Conservation (phyloP, 2,888 invertebrate species). For the Teleiodes luculella region DNA sequence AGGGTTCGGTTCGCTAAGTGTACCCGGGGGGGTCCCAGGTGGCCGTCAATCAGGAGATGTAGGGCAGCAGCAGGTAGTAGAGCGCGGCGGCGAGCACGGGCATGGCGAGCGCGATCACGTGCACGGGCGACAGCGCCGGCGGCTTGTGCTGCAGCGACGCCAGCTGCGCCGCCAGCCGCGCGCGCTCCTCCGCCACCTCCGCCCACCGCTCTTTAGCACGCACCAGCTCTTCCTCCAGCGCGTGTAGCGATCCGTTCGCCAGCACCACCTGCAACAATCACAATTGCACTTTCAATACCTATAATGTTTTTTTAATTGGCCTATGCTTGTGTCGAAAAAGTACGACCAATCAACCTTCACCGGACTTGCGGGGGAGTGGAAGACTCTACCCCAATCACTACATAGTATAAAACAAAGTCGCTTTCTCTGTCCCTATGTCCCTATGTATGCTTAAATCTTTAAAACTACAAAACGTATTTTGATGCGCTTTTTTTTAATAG, state of each 20-base stretch:
- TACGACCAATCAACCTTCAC: too few relatives aligned
- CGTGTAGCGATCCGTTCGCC: constrained; percentile 77
- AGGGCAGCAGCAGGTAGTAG: constrained; percentile 79
- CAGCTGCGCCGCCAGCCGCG: constrained; percentile 80
- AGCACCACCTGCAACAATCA: too few relatives aligned
- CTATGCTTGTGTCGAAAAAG: too few relatives aligned
- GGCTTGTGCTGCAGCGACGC: constrained; percentile 78
- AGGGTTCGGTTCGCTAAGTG: constrained; percentile 37
- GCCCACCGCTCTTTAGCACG: constrained; percentile 86
- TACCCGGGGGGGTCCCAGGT: constrained; percentile 76
- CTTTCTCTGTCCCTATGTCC: too few relatives aligned
- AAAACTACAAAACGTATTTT: too few relatives aligned
- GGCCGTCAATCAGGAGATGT: constrained; percentile 81
- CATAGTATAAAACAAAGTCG: too few relatives aligned
- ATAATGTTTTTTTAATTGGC: too few relatives aligned
- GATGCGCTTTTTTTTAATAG: too few relatives aligned
- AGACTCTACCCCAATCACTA: too few relatives aligned
- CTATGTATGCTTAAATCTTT: too few relatives aligned
- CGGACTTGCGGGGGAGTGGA: too few relatives aligned
- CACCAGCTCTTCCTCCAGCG: constrained; percentile 85
- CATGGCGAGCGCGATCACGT: constrained; percentile 77
- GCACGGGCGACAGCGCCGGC: constrained; percentile 73
- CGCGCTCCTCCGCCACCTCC: constrained; percentile 80
- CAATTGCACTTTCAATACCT: too few relatives aligned
- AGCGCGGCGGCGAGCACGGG: constrained; percentile 78